phyloP scores from a whole-genome alignment of 2,888 invertebrate species.

The Helobdella robusta region DNA sequence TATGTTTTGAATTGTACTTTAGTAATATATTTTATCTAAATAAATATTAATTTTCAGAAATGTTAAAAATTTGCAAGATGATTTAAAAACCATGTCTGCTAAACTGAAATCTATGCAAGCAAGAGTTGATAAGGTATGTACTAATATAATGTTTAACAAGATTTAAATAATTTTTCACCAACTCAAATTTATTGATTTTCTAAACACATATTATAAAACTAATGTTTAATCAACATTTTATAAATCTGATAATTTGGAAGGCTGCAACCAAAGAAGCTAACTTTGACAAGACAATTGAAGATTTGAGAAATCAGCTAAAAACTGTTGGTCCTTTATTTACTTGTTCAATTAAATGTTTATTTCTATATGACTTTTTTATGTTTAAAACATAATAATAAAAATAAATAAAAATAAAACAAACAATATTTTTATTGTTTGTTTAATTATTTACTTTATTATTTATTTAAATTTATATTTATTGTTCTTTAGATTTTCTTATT shows the following conservation, averaged over 20 bases:
- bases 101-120: constrained; percentile 25
- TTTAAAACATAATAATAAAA: too few species aligned
- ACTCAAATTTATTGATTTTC: neutral
- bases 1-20: neutral
- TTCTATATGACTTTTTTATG: too few species aligned
- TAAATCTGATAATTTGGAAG: neutral
- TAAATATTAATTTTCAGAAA: neutral
- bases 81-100: constrained; percentile 12
- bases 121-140: constrained; percentile 25
- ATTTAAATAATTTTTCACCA: neutral
- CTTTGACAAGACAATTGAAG: constrained; percentile 26
- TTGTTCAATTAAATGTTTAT: neutral
- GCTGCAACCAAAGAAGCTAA: constrained; percentile 9
- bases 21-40: too few species aligned
- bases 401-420: too few species aligned
- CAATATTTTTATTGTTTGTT: too few species aligned
- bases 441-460: too few species aligned
- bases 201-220: neutral
- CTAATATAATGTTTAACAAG: neutral
- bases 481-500: too few species aligned
- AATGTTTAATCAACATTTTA: neutral
- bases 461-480: too few species aligned
- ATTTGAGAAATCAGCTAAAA: constrained; percentile 18
- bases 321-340: constrained; percentile 8
- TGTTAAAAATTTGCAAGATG: constrained; percentile 24